Conservation (phyloP, 2,797 vertebrate species). For the Eospalax fontanierii region DNA sequence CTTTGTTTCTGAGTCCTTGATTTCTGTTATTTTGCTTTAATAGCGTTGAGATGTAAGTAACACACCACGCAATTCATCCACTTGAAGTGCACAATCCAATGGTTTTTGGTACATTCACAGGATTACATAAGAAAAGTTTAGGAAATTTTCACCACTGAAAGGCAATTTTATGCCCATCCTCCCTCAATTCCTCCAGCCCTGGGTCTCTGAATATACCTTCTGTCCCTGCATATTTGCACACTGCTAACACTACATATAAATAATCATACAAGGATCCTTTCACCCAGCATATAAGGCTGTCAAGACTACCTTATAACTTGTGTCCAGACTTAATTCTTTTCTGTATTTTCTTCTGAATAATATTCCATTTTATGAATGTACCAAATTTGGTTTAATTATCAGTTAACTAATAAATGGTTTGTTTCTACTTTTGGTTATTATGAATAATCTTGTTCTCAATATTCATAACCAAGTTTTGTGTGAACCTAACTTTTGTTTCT, state of each 20-base stretch:
- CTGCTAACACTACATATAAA: background rate
- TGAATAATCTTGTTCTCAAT: background rate
- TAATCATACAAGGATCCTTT: background rate
- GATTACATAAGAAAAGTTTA: background rate
- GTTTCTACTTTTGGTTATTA: background rate
- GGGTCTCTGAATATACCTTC: no score
- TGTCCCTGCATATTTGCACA: background rate
- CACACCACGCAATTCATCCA: background rate
- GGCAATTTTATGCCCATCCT: background rate
- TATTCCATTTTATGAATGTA: background rate
- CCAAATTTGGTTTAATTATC: background rate
- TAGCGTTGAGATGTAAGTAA: background rate
- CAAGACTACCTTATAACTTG: background rate
- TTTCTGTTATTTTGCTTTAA: background rate
- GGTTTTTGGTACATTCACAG: background rate
- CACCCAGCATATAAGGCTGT: background rate
- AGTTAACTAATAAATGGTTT: background rate
- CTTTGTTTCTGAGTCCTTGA: background rate
- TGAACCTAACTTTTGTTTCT: background rate
- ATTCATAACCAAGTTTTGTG: background rate
- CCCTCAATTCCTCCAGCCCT: background rate
- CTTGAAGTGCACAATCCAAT: no score
- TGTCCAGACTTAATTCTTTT: background rate
- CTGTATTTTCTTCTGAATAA: background rate
- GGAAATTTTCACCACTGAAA: background rate